phyloP scores from a whole-genome alignment of 1,140 invertebrate genomes.

The Sweltsa coloradensis region DNA sequence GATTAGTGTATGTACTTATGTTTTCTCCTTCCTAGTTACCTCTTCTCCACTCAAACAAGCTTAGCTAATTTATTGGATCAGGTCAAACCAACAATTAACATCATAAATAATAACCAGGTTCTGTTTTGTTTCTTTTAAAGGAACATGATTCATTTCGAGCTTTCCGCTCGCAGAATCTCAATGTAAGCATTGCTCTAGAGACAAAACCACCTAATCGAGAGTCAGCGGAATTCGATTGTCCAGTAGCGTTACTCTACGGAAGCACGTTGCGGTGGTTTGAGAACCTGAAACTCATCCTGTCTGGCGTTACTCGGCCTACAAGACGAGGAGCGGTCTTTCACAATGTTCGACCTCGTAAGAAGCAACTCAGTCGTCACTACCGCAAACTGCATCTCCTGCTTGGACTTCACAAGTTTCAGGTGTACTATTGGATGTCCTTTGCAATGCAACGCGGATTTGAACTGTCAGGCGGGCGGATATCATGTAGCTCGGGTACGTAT shows the following conservation, averaged over 20 bases:
- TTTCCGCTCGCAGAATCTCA: conserved; percentile 88
- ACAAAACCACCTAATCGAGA: conserved; percentile 48
- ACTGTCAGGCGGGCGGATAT: conserved; percentile 72
- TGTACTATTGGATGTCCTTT: conserved; percentile 98
- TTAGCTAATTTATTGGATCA: too few relatives aligned
- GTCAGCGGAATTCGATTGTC: conserved; percentile 48
- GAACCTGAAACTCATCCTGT: conserved; percentile 90
- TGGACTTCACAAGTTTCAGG: conserved; percentile 79
- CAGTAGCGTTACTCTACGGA: conserved; percentile 75
- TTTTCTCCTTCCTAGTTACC: too few relatives aligned
- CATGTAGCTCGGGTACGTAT: conserved; percentile 54
- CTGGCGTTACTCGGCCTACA: conserved; percentile 87
- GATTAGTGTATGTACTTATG: too few relatives aligned
- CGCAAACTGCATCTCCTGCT: conserved; percentile 74
- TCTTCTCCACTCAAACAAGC: too few relatives aligned
- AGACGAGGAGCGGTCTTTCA: conserved; percentile 78
- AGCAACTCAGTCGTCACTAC: conserved; percentile 88
- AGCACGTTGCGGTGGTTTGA: conserved; percentile 90
- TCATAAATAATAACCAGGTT: too few relatives aligned
- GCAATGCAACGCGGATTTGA: conserved; percentile 91
- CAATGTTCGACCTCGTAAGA: conserved; percentile 70
- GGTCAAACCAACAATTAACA: too few relatives aligned
- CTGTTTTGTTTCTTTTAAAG: conserved; percentile 30
- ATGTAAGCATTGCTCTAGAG: conserved; percentile 78
- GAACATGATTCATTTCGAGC: conserved; percentile 79